A percentile compares a stretch with the other conserved stretches of the same genome.
Conservation (phyloP, 64 coral and sea anemone genomes). For the Actinia equina region DNA sequence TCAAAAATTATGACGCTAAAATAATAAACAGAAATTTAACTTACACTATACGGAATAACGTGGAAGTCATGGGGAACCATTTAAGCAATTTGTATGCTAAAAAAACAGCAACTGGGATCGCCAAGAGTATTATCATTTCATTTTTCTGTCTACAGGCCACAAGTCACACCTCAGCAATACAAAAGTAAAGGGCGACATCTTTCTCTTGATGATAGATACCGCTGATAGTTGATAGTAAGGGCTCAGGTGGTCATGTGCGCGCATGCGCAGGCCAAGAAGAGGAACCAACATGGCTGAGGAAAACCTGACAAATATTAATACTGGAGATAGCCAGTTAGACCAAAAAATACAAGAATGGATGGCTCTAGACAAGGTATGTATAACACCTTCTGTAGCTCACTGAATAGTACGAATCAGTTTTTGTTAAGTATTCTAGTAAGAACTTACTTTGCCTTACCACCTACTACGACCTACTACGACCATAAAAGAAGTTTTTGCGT, state of each 20-base stretch:
- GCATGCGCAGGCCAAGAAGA: background rate
- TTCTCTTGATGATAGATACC: background rate
- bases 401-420: background rate
- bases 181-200: background rate
- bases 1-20: background rate
- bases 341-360: conserved; percentile 91
- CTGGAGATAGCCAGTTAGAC: conserved; percentile 73
- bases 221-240: conserved; percentile 4
- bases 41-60: conserved; percentile 56
- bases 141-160: background rate
- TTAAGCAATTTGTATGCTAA: conserved; percentile 16
- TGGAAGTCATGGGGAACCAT: conserved; percentile 29
- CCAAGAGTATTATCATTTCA: conserved; percentile 33
- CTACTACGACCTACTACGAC: no score
- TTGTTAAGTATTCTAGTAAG: background rate
- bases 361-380: conserved; percentile 75
- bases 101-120: conserved; percentile 25
- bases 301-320: conserved; percentile 27
- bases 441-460: no score
- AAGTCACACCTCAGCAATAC: no score
- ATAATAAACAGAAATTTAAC: background rate
- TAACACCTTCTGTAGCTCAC: background rate
- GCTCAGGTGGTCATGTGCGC: background rate
- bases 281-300: conserved; percentile 48
- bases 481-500: background rate